phyloP scores from a whole-genome alignment of 2,113 vertebrate species.

The Chloropsis hardwickii region DNA sequence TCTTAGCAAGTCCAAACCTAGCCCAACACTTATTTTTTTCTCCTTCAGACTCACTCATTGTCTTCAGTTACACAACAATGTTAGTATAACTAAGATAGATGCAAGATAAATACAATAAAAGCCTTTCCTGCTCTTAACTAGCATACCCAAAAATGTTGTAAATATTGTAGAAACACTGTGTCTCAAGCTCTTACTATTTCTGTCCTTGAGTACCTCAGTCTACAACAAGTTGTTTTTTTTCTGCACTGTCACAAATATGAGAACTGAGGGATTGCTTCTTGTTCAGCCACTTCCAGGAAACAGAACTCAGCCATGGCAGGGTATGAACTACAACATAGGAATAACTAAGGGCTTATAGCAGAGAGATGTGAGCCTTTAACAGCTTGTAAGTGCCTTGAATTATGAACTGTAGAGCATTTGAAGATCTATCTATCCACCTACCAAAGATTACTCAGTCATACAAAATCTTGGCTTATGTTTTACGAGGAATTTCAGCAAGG shows the following conservation, averaged over 20 bases:
- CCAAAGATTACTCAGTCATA: not conserved
- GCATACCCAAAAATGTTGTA: not conserved
- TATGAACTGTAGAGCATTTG: conserved; percentile 9
- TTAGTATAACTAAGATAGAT: not conserved
- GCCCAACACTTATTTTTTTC: not conserved
- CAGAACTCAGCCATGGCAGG: not conserved
- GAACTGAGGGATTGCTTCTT: not conserved
- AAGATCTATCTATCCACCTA: not conserved
- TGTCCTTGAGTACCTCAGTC: not conserved
- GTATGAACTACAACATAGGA: conserved; percentile 4
- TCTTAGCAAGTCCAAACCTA: not conserved
- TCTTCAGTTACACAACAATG: not conserved
- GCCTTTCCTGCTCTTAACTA: not conserved
- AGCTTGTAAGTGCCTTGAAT: conserved; percentile 30
- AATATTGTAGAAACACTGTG: not conserved
- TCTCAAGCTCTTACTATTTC: not conserved
- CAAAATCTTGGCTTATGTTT: not conserved
- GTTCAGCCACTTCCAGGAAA: not conserved
- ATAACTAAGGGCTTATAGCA: conserved; percentile 29
- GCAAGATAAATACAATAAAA: not conserved
- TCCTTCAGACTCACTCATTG: not conserved
- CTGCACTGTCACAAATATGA: not conserved
- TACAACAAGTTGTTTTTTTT: not conserved
- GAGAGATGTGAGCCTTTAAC: conserved; percentile 16
- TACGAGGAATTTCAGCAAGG: not conserved